These are phyloP conservation scores for Drosophila mayaguana DNA, from an alignment of 2,888 invertebrate species.

Conservation along the genomic window DNA sequence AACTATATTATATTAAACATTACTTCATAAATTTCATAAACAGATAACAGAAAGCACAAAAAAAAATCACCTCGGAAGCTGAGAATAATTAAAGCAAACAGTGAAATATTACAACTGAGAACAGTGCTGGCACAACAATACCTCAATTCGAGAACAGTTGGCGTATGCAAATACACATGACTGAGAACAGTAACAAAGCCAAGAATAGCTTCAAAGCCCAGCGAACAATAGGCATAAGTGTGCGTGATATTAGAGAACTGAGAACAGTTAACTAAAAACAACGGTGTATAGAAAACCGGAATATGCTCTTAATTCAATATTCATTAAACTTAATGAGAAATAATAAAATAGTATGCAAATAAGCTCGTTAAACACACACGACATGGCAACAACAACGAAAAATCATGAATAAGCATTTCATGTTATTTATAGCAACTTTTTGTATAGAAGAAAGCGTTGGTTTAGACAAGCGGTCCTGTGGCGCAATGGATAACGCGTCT, in stretches of 20 bases:
- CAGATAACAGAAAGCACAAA: neutral
- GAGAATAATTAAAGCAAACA: neutral
- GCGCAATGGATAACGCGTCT: conserved; percentile 85
- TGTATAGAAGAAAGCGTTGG: rapidly evolving
- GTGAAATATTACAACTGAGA: neutral
- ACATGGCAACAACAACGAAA: conserved; percentile 4
- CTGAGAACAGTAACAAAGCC: neutral
- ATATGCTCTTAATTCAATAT: conserved; percentile 15
- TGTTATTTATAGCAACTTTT: conserved; percentile 26
- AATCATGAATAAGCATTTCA: conserved; percentile 8
- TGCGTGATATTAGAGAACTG: neutral
- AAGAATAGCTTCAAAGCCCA: neutral
- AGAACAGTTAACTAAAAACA: neutral
- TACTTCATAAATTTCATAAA: no score
- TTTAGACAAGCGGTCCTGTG: conserved; percentile 82
- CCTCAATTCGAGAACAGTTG: neutral
- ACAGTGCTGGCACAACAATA: neutral
- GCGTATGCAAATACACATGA: neutral
- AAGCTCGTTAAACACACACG: conserved; percentile 24
- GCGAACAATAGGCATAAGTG: neutral
- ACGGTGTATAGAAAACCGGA: conserved; percentile 36
- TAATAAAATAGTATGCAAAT: conserved; percentile 48
- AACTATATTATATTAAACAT: neutral
- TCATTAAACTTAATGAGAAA: neutral
- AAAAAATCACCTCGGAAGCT: neutral